Evolutionary conservation across 2,797 vertebrate species (phyloP), one percentile per base, ranked within the genome.

Genomic region (Enteromius radiatus): DNA sequence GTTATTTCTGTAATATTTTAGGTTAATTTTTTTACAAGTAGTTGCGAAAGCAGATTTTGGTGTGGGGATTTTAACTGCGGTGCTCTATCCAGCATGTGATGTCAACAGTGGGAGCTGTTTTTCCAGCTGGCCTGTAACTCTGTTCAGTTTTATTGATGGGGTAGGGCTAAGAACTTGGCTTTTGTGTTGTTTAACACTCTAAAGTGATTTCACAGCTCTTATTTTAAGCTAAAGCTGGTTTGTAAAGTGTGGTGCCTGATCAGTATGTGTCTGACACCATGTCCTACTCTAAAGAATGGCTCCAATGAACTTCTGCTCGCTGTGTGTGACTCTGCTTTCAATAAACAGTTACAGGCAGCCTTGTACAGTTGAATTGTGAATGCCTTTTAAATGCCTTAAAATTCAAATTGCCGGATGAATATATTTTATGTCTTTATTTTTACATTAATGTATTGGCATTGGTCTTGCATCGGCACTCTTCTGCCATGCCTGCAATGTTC

Each of bases 231-330:
- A 11, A 56, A 23, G 54, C 10, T 56, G 54, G 54, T 56, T 56
- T 4, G 54, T 56, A 23, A 56, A 56, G 54, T 26, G 49, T 36
- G 49, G 8, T 54, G 31, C 54, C 52, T 68, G 76, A 75, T 75
- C 90, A 89, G 89, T 91, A 74, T 64, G 88, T 90, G 73, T 85
- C 43, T 76, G 80, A 89, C 87, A 54, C 88, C 87, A 89, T 86
- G 82, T 78, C 19, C 11, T 45, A 26, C 11, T 5, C 84, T 80
- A 49, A 84, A 84, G 87, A 86, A 83, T 47, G 52, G 68, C 71
- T 78, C 63, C 79, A 70, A 15, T 47, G 41, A 19, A 28, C 3
- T 10, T 70, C 9, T 71, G 0, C 26, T 45, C 26, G 2, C 4
- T 71, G 17, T 19, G 21, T 21, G 45, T 10, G 15, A 11, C 43